A percentile compares a stretch with the other conserved stretches of the same genome.
phyloP scores from a whole-genome alignment of 2,888 invertebrate genomes.

The Meteorus cinctellus region DNA sequence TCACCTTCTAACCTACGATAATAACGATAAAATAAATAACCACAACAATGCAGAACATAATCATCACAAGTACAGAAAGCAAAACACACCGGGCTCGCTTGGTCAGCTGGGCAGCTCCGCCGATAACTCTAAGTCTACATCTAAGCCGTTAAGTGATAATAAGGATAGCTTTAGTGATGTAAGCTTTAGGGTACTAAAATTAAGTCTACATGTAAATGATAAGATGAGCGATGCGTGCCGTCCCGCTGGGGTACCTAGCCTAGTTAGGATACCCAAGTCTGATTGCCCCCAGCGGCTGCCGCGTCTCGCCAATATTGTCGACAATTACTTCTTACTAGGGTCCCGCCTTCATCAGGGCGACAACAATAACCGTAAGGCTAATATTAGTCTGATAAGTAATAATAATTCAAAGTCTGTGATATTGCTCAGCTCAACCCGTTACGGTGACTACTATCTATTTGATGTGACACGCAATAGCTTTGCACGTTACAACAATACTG shows the following conservation, averaged over 20 bases:
- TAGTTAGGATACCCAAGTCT: slow-evolving; percentile 74
- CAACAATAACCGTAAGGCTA: slow-evolving; percentile 73
- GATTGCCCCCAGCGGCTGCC: slow-evolving; percentile 71
- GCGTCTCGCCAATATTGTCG: slow-evolving; percentile 69
- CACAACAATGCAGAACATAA: slow-evolving; percentile 73
- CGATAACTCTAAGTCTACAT: slow-evolving; percentile 73
- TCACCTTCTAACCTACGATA: slow-evolving; percentile 71
- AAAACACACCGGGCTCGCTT: slow-evolving; percentile 68
- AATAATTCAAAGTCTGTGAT: slow-evolving; percentile 73
- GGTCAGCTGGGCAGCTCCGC: slow-evolving; percentile 71
- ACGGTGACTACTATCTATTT: slow-evolving; percentile 70
- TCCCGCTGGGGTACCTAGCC: slow-evolving; percentile 72
- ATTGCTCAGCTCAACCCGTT: slow-evolving; percentile 73
- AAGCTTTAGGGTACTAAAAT: slow-evolving; percentile 73
- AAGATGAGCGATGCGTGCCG: slow-evolving; percentile 66
- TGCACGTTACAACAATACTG: slow-evolving; percentile 55
- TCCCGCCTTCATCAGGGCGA: slow-evolving; percentile 70
- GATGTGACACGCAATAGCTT: slow-evolving; percentile 54
- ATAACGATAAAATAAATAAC: slow-evolving; percentile 70
- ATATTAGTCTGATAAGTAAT: slow-evolving; percentile 71
- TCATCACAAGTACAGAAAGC: slow-evolving; percentile 72
- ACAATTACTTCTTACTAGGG: slow-evolving; percentile 72
- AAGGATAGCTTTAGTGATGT: slow-evolving; percentile 73
- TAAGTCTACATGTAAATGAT: slow-evolving; percentile 70
- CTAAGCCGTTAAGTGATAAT: slow-evolving; percentile 74